Percentiles rank a stretch among this genome's conserved stretches.
These are phyloP conservation scores for Lutjanus erythropterus DNA, from an alignment of 2,113 vertebrate species.

Conservation along the genomic window DNA sequence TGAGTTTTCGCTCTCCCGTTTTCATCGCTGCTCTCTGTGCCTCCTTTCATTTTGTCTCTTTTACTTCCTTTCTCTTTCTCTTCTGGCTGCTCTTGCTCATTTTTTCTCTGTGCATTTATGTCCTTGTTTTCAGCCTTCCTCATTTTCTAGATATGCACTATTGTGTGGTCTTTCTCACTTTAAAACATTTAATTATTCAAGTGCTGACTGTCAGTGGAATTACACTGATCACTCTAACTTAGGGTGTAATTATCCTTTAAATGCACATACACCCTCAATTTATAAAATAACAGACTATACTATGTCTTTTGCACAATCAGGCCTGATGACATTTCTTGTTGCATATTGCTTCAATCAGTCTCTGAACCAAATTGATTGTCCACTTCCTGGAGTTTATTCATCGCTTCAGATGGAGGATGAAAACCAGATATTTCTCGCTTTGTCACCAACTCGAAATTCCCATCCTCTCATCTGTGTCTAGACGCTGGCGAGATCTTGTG, in stretches of 20 bases:
- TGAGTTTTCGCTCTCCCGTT: conserved; percentile 62
- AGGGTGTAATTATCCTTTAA: conserved; percentile 31
- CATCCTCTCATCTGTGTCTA: conserved; percentile 44
- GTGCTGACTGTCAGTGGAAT: not conserved
- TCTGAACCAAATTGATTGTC: conserved; percentile 11
- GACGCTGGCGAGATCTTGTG: conserved; percentile 32
- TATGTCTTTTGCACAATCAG: not conserved
- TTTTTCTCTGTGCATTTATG: conserved; percentile 28
- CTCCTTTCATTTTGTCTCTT: conserved; percentile 61
- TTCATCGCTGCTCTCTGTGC: conserved; percentile 40
- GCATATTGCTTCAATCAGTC: conserved; percentile 3
- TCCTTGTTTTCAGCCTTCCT: not conserved
- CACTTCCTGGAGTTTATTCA: conserved; percentile 15
- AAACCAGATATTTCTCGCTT: conserved; percentile 18
- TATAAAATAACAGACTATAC: not conserved
- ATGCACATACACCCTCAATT: not conserved
- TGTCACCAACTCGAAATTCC: conserved; percentile 22
- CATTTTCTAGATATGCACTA: conserved; percentile 13
- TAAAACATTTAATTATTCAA: not conserved
- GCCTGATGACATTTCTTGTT: not conserved
- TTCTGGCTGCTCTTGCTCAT: conserved; percentile 17
- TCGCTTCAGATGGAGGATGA: not conserved
- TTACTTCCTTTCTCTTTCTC: conserved; percentile 40
- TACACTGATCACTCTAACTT: not conserved
- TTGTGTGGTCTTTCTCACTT: not conserved